A percentile compares a stretch with the other conserved stretches of the same genome.
phyloP scores from a whole-genome alignment of 2,888 invertebrate genomes.

The Cheilosia urbana region DNA sequence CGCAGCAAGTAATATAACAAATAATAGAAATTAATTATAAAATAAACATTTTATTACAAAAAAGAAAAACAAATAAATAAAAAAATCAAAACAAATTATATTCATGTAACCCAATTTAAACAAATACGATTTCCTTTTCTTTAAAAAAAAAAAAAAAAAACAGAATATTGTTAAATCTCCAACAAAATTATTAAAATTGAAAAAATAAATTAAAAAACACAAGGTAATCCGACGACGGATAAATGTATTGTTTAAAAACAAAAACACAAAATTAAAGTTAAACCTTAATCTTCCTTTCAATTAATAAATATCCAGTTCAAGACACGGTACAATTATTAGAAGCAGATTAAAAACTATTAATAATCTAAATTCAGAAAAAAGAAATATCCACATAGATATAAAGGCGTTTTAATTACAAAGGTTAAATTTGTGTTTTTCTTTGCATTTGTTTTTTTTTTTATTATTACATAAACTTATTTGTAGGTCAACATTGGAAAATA shows the following conservation, averaged over 20 bases:
- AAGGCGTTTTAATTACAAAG: neutral
- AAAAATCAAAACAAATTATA: slow-evolving; percentile 16
- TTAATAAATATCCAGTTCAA: neutral
- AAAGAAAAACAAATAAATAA: slow-evolving; percentile 29
- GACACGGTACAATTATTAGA: neutral
- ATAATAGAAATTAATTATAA: slow-evolving; percentile 21
- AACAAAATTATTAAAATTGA: slow-evolving; percentile 5
- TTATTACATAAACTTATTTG: no score
- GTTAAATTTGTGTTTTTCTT: neutral
- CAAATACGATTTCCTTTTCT: slow-evolving; percentile 27
- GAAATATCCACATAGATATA: neutral
- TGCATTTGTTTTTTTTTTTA: no score
- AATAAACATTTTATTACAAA: slow-evolving; percentile 39
- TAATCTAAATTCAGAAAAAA: neutral
- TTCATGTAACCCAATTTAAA: slow-evolving; percentile 41
- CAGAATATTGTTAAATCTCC: slow-evolving; percentile 1
- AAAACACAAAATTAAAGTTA: neutral
- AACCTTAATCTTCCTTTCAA: slow-evolving; percentile 1
- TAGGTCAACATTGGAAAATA: no score
- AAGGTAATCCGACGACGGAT: slow-evolving; percentile 17
- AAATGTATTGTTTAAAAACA: slow-evolving; percentile 10
- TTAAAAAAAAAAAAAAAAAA: slow-evolving; percentile 11
- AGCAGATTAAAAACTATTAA: neutral
- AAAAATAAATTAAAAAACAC: slow-evolving; percentile 9
- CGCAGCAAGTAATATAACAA: slow-evolving; percentile 38